These are phyloP conservation scores for Eupeodes luniger DNA, from an alignment of 2,888 invertebrate genomes.

Conservation along the genomic window DNA sequence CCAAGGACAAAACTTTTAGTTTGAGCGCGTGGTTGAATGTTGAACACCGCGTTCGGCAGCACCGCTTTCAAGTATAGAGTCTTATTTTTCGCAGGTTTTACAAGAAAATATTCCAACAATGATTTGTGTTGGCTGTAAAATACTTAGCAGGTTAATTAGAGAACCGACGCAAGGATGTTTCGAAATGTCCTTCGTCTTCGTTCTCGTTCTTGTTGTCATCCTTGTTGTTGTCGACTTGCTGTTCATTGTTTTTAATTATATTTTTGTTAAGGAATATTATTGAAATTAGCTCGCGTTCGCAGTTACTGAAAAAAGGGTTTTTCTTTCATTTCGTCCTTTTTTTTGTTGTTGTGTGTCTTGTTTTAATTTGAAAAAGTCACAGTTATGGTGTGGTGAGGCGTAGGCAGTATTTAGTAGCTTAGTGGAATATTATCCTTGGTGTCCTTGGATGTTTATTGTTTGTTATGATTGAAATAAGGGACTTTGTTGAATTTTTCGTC, in stretches of 20 bases:
- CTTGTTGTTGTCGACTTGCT: slow-evolving; percentile 14
- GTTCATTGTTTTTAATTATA: slow-evolving; percentile 49
- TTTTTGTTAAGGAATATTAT: slow-evolving; percentile 51
- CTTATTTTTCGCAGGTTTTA: slow-evolving; percentile 33
- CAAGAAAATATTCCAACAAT: slow-evolving; percentile 45
- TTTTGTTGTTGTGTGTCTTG: background rate
- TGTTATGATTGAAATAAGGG: slow-evolving; percentile 62
- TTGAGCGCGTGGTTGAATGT: slow-evolving; percentile 7
- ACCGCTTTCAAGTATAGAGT: background rate
- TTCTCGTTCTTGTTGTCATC: background rate
- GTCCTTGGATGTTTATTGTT: slow-evolving; percentile 56
- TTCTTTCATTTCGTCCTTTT: background rate
- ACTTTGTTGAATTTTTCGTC: slow-evolving; percentile 18
- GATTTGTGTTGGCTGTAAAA: slow-evolving; percentile 64
- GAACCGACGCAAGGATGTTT: slow-evolving; percentile 33
- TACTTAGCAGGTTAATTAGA: slow-evolving; percentile 74
- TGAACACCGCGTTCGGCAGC: no score
- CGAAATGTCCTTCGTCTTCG: slow-evolving; percentile 39
- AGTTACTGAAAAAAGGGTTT: slow-evolving; percentile 27
- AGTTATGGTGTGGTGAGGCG: background rate
- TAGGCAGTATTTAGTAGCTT: background rate
- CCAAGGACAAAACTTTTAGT: slow-evolving; percentile 60
- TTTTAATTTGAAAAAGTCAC: slow-evolving; percentile 38
- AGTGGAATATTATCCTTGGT: slow-evolving; percentile 30
- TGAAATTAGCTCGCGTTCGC: slow-evolving; percentile 41